Conservation (phyloP, 1,140 invertebrate genomes). For the Metopolophium dirhodum region DNA sequence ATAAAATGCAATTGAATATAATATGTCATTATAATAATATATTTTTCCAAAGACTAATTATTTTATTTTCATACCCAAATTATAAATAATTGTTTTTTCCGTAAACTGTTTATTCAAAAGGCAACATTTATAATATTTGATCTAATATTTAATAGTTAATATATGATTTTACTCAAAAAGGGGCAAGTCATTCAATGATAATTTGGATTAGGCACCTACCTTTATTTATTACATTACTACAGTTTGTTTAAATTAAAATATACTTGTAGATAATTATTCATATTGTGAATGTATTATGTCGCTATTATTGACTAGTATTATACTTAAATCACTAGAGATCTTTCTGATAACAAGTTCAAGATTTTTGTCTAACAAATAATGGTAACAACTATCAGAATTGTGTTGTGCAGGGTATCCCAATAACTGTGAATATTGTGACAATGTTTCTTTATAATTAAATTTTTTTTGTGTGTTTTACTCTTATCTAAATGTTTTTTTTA, state of each 20-base stretch:
- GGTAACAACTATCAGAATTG: background rate
- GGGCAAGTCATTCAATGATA: background rate
- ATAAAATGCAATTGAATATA: background rate
- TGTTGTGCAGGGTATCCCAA: background rate
- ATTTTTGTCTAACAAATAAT: background rate
- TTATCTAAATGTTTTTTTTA: too few species aligned
- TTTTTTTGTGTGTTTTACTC: background rate
- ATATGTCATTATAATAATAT: background rate
- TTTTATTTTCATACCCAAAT: background rate
- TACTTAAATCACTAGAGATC: background rate
- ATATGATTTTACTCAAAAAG: background rate
- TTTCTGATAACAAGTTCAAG: background rate
- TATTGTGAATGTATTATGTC: background rate
- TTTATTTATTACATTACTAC: background rate
- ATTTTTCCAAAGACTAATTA: background rate
- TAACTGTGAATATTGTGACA: background rate
- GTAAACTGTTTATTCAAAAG: background rate
- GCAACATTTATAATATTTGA: background rate
- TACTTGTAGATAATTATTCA: background rate
- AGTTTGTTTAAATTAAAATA: background rate
- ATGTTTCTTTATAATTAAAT: background rate
- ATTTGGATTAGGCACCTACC: background rate
- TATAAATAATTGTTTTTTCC: background rate
- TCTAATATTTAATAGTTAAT: too few species aligned
- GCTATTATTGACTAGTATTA: background rate